Evolutionary conservation across 2,113 vertebrate species (phyloP).

Genomic region (Hipposideros armiger): DNA sequence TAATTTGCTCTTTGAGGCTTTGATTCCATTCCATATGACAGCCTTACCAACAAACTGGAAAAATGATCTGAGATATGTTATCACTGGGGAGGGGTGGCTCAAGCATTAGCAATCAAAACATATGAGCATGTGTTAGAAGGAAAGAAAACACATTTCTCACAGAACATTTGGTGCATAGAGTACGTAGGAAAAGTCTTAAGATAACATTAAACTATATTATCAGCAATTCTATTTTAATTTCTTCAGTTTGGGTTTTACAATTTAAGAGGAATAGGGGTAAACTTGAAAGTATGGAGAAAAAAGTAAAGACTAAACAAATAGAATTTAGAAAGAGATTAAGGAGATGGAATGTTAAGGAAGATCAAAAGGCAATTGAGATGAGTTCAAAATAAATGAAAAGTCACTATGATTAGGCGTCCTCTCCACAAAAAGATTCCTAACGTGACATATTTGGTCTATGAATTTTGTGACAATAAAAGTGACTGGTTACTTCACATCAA

Average conservation of each 20-base stretch:
- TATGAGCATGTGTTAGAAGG: neutral
- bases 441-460: neutral
- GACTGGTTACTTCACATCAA: neutral
- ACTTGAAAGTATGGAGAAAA: neutral
- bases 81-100: neutral
- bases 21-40: neutral
- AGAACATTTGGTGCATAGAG: neutral
- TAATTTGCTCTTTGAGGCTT: conserved; percentile 28
- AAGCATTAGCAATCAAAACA: neutral
- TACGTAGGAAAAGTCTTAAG: neutral
- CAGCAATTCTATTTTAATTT: conserved; percentile 9
- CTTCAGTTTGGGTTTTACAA: neutral
- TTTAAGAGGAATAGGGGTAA: neutral
- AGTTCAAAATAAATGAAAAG: conserved; percentile 3
- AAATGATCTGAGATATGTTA: conserved; percentile 11
- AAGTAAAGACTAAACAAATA: neutral
- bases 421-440: neutral
- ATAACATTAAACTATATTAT: neutral
- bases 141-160: conserved; percentile 29
- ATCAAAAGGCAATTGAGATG: neutral
- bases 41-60: neutral
- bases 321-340: neutral
- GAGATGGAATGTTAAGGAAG: neutral
- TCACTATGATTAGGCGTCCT: neutral
- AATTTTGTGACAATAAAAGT: neutral